Percentiles rank a stretch among this genome's conserved stretches.
These are phyloP conservation scores for Scarus forsteni DNA, from an alignment of 2,797 vertebrate genomes.

Conservation along the genomic window DNA sequence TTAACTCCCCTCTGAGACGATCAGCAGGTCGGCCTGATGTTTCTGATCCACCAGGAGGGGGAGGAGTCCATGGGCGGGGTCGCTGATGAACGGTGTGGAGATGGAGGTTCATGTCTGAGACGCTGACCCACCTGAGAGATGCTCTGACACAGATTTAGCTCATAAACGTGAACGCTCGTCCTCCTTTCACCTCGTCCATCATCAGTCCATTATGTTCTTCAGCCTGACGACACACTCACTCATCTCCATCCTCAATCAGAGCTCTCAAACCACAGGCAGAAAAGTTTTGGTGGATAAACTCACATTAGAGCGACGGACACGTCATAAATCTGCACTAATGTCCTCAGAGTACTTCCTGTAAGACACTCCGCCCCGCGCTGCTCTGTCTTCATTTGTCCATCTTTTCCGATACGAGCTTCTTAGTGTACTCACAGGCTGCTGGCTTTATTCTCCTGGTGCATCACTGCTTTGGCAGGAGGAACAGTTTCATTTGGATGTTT, in stretches of 20 bases:
- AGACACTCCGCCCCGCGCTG: too few species aligned
- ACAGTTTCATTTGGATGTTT: too few species aligned
- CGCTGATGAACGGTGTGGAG: background rate
- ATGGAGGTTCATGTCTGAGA: constrained; percentile 10
- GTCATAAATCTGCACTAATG: too few species aligned
- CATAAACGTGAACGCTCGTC: background rate
- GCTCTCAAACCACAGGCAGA: background rate
- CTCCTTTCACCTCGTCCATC: background rate
- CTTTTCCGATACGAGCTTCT: too few species aligned
- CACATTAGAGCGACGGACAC: too few species aligned
- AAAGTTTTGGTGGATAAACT: background rate
- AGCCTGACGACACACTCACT: background rate
- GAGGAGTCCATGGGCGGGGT: background rate
- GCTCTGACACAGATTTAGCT: background rate
- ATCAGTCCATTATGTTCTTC: background rate
- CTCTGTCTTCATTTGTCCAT: too few species aligned
- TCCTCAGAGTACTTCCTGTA: too few species aligned
- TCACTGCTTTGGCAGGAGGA: too few species aligned
- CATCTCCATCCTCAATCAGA: background rate
- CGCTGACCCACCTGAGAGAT: constrained; percentile 19
- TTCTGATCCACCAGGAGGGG: background rate
- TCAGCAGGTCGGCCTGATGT: background rate
- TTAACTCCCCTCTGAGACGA: constrained; percentile 7
- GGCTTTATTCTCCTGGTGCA: too few species aligned
- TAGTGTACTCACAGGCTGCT: too few species aligned